Percentiles rank a stretch among this genome's conserved stretches.
Evolutionary conservation across 2,888 invertebrate species (phyloP).

Genomic region (Dicyrtomina minuta): DNA sequence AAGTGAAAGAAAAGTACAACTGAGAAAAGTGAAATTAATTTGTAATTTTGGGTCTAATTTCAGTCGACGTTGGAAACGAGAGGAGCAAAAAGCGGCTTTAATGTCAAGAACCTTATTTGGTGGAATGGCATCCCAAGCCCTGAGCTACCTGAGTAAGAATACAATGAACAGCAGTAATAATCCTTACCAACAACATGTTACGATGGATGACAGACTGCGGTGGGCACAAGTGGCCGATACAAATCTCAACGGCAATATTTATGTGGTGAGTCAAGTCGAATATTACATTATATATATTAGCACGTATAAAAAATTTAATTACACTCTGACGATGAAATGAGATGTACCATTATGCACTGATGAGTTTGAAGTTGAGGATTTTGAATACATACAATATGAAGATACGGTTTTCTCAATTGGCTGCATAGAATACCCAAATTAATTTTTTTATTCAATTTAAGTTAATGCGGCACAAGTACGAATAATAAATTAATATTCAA

Average conservation of each 20-base stretch:
- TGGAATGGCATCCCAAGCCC: conserved; percentile 70
- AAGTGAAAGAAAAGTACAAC: too few relatives aligned
- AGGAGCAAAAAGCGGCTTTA: conserved; percentile 70
- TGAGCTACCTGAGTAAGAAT: conserved; percentile 59
- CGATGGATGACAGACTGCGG: conserved; percentile 75
- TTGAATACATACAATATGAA: too few relatives aligned
- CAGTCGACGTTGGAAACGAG: conserved; percentile 85
- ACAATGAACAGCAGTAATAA: conserved; percentile 66
- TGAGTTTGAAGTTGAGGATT: too few relatives aligned
- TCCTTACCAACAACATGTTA: conserved; percentile 61
- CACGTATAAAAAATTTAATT: background rate
- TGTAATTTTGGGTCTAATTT: conserved; percentile 42
- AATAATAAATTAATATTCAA: background rate
- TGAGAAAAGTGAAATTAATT: background rate
- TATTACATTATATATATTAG: conserved; percentile 1
- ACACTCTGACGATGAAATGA: background rate
- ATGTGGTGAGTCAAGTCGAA: conserved; percentile 55
- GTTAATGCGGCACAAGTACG: too few relatives aligned
- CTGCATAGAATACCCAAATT: background rate
- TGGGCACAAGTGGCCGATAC: conserved; percentile 86
- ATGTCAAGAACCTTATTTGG: conserved; percentile 74
- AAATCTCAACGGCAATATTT: conserved; percentile 55
- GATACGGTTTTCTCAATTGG: too few relatives aligned
- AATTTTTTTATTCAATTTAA: too few relatives aligned
- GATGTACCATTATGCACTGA: too few relatives aligned